Conservation (phyloP, 2,888 invertebrate genomes). For the Oligia strigilis region DNA sequence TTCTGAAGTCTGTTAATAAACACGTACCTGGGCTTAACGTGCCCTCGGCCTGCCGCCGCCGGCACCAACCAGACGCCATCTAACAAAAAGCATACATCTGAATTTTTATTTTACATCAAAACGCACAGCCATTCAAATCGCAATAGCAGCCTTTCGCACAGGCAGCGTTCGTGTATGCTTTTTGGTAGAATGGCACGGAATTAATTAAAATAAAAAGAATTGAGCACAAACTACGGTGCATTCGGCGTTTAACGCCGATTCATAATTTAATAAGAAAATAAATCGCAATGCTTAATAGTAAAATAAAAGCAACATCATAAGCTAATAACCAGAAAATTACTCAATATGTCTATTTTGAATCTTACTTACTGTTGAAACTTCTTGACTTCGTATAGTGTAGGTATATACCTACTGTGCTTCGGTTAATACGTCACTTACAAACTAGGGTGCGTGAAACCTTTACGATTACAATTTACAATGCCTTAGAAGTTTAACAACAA, state of each 20-base stretch:
- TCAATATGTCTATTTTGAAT: neutral
- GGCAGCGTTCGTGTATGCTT: conserved; percentile 80
- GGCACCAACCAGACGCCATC: conserved; percentile 74
- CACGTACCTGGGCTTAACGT: conserved; percentile 67
- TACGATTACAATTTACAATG: conserved; percentile 1
- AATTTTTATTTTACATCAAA: conserved; percentile 74
- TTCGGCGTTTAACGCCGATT: conserved; percentile 1
- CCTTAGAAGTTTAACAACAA: conserved; percentile 1
- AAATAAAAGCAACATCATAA: neutral
- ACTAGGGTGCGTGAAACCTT: neutral
- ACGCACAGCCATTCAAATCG: conserved; percentile 85
- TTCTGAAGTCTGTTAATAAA: conserved; percentile 33
- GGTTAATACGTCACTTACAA: conserved; percentile 5
- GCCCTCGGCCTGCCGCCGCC: conserved; percentile 44
- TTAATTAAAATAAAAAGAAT: conserved; percentile 10
- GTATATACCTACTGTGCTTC: neutral
- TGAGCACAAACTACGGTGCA: neutral
- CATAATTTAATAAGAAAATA: neutral
- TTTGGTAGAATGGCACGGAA: conserved; percentile 72
- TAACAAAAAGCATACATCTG: conserved; percentile 85
- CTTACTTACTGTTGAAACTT: neutral
- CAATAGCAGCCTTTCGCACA: conserved; percentile 81
- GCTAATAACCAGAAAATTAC: neutral
- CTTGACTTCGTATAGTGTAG: neutral
- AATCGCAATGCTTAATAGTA: conserved; percentile 46